phyloP scores from a whole-genome alignment of 2,888 invertebrate species.

The Andrena bucephala region DNA sequence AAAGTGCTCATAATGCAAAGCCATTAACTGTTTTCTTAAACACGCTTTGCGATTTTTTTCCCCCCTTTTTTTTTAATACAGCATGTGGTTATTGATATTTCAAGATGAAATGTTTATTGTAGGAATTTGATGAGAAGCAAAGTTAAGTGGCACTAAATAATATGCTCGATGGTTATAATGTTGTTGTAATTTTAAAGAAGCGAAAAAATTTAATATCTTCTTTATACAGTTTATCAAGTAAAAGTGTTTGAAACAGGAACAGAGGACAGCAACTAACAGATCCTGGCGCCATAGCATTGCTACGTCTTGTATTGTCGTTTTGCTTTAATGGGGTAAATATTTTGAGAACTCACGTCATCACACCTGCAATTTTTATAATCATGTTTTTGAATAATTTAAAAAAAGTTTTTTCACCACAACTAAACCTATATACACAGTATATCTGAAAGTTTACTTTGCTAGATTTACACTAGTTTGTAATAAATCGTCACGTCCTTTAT shows the following conservation, averaged over 20 bases:
- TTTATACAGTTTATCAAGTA: conserved; percentile 76
- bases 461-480: conserved; percentile 17
- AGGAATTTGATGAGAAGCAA: conserved; percentile 28
- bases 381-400: conserved; percentile 42
- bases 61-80: conserved; percentile 62
- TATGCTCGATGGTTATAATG: conserved; percentile 31
- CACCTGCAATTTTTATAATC: conserved; percentile 55
- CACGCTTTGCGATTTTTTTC: conserved; percentile 75
- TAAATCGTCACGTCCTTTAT: conserved; percentile 8
- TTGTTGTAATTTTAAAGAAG: conserved; percentile 41
- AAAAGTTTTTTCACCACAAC: conserved; percentile 31
- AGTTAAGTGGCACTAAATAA: conserved; percentile 24
- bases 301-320: conserved; percentile 84
- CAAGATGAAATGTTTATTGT: conserved; percentile 32
- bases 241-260: conserved; percentile 84
- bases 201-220: conserved; percentile 42
- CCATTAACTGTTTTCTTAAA: conserved; percentile 75
- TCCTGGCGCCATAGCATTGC: conserved; percentile 84
- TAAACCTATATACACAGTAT: conserved; percentile 32
- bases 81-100: conserved; percentile 69
- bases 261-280: conserved; percentile 84
- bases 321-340: conserved; percentile 85
- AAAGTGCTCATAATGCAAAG: conserved; percentile 70
- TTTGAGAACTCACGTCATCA: conserved; percentile 73
- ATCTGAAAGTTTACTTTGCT: conserved; percentile 23